Base-by-base conservation (phyloP, 2,797 vertebrate genomes). In the Sebastes elongatus region DNA sequence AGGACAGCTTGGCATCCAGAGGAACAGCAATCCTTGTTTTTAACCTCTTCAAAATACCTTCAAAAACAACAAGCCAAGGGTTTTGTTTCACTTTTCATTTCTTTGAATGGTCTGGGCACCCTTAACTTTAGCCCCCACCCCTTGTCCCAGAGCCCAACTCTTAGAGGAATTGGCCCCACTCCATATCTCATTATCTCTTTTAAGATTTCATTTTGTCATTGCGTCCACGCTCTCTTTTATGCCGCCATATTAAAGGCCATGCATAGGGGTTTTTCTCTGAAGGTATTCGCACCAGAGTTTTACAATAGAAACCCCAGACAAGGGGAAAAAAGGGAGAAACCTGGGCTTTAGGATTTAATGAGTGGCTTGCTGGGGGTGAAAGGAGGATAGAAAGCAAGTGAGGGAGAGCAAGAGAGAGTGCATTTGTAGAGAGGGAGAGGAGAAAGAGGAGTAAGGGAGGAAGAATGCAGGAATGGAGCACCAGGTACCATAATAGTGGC, bases 401-500 rank as follows among this genome's bases (percentile, higher is more conserved):
- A 85, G 86, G 68, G 82, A 80, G 89, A 87, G 91, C 77, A 69
- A 89, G 82, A 83, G 83, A 89, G 88, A 82, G 85, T 87, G 80
- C 76, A 90, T 88, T 88, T 88, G 85, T 85, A 78, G 86, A 88
- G 74, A 60, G 80, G 38, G 80, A 52, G 60, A 57, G 66, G 71
- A 76, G 83, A 82, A 81, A 83, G 83, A 87, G 84, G 72, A 81
- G 86, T 74, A 86, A 81, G 80, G 78, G 82, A 78, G 89, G 86
- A 90, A 92, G 92, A 92, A 92, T 92, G 85, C 89, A 68, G 86
- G 90, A 87, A 87, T 90, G 86, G 97, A 97, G 97, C 96, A 97
- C 96, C 96, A 96, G 97, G 97, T 97, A 96, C 97, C 95, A 98
- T 99, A 98, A 98, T 97, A 94, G 92, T 97, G 96, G 96, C 95